phyloP scores from a whole-genome alignment of 2,888 invertebrate species.

The Galerucella pusilla region DNA sequence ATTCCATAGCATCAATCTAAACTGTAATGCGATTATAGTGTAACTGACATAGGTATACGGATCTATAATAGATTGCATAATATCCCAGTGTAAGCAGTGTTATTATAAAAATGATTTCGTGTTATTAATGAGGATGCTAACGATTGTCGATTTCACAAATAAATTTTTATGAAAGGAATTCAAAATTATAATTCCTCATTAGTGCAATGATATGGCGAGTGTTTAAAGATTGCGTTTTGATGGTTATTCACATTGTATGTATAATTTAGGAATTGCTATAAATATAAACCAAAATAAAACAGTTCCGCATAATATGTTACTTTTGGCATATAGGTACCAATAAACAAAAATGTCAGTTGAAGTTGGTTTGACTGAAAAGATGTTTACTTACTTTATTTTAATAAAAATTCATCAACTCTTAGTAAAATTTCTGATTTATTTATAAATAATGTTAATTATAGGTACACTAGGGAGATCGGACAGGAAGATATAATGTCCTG shows the following conservation, averaged over 20 bases:
- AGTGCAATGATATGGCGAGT: neutral
- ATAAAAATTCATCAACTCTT: no score
- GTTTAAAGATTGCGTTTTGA: neutral
- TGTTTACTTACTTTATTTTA: no score
- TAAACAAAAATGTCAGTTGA: no score
- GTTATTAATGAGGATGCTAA: neutral
- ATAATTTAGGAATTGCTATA: no score
- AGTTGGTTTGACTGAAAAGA: no score
- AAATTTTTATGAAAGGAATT: neutral
- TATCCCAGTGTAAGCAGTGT: neutral
- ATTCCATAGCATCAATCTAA: neutral
- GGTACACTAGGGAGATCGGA: no score
- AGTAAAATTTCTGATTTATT: no score
- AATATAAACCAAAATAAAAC: no score
- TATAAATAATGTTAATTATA: no score
- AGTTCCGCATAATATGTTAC: no score
- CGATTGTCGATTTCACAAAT: neutral
- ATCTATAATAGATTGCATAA: conserved; percentile 1
- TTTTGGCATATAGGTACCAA: no score
- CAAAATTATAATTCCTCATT: neutral
- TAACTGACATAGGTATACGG: neutral
- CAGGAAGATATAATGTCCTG: no score
- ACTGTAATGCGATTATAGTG: neutral
- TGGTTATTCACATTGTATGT: neutral
- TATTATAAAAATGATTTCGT: neutral